phyloP scores from a whole-genome alignment of 2,888 invertebrate genomes.

The Eupithecia dodoneata region DNA sequence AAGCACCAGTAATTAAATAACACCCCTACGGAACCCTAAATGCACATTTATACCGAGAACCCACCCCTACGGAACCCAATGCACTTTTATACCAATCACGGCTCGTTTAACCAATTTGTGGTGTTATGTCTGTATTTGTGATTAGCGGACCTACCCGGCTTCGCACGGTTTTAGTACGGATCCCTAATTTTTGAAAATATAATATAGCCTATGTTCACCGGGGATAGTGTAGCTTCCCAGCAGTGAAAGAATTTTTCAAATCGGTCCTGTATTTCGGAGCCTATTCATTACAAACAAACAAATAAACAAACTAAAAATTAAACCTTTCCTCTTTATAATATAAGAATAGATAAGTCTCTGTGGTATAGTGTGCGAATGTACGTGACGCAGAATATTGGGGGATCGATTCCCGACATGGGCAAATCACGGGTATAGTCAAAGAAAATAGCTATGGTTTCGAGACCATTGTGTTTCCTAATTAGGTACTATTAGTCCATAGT shows the following conservation, averaged over 20 bases:
- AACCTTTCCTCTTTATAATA: too few species aligned
- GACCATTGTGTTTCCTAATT: background rate
- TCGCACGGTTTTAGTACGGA: too few species aligned
- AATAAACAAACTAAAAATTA: too few species aligned
- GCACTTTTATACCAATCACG: conserved; percentile 38
- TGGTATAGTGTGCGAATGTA: background rate
- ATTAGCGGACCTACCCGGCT: background rate
- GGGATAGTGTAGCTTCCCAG: too few species aligned
- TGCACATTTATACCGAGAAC: conserved; percentile 27
- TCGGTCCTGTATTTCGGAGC: too few species aligned
- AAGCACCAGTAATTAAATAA: conserved; percentile 31
- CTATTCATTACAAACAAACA: too few species aligned
- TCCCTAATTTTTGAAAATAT: too few species aligned
- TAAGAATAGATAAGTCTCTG: background rate
- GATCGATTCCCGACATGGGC: background rate
- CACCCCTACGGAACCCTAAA: conserved; percentile 30
- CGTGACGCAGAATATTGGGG: background rate
- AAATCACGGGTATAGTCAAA: background rate
- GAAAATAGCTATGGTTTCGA: background rate
- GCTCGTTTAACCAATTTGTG: conserved; percentile 45
- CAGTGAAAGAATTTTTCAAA: too few species aligned
- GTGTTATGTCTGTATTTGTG: conserved; percentile 33
- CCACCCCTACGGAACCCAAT: background rate
- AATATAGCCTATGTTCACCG: too few species aligned
- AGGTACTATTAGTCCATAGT: too few species aligned